These are phyloP conservation scores for Alviniconcha strummeri DNA, from an alignment of 2,888 invertebrate species.

Conservation along the genomic window DNA sequence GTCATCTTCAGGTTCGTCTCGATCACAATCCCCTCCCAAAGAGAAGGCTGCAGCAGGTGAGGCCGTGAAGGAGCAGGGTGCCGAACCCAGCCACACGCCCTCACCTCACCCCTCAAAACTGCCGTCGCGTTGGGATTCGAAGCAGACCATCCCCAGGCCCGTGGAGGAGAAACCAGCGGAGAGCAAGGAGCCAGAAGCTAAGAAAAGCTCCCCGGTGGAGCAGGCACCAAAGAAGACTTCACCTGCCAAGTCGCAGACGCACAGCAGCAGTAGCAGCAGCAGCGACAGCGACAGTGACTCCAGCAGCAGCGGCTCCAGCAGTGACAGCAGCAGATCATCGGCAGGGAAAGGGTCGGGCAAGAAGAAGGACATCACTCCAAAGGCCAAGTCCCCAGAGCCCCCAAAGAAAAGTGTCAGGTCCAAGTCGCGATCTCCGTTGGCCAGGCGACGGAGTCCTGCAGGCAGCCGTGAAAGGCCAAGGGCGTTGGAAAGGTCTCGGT, in stretches of 20 bases:
- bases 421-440: constrained; percentile 39
- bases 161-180: neutral
- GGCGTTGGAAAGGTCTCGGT: constrained; percentile 12
- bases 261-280: constrained; percentile 22
- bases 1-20: constrained; percentile 39
- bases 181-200: neutral
- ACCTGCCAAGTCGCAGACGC: constrained; percentile 15
- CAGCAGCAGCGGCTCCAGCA: constrained; percentile 44
- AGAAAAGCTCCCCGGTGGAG: neutral
- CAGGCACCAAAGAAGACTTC: neutral
- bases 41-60: neutral
- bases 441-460: constrained; percentile 39
- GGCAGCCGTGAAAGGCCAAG: constrained; percentile 14
- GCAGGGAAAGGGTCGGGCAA: neutral
- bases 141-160: neutral
- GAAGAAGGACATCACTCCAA: constrained; percentile 19
- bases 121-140: constrained; percentile 17
- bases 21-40: constrained; percentile 28
- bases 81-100: neutral
- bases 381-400: constrained; percentile 31
- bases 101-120: neutral
- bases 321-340: constrained; percentile 32
- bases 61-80: neutral
- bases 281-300: constrained; percentile 38
- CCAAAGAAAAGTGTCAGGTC: constrained; percentile 35